Base-by-base conservation (phyloP, 2,888 invertebrate genomes). In the Andricus curvator region DNA sequence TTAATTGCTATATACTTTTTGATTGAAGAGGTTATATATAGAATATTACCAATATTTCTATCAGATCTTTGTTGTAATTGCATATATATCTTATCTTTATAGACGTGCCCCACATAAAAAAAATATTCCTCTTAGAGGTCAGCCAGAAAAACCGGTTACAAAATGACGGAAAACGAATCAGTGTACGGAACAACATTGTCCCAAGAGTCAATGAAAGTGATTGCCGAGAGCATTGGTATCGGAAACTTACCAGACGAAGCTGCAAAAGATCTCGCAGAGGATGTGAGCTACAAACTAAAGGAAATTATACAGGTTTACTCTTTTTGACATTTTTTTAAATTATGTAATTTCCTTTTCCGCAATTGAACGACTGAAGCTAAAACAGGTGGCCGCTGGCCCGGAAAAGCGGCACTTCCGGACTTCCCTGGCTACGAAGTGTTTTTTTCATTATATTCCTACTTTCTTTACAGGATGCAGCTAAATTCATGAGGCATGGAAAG, bases 401-500 rank as follows among this genome's bases (percentile, higher is more conserved):
- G 41, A 44, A 44, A 44, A 44, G 41, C 37, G 37, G 37, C 11
- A 13, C 41, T 44, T 3, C 41, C 41, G n/a, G n/a, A n/a, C n/a
- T n/a, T n/a, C n/a, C n/a, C 13, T 44, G 13, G 11, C 13, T 44
- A 11, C 41, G 41, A 44, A 44, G 13, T 13, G 11, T 44, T 44
- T 13, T 44, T 44, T 13, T 41, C 8, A 41, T 41, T 44, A 44
- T 44, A 44, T 44, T 44, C 13, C 41, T 37, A 8, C 37, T 37
- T 37, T 81, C 13, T 74, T 0, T 74, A 20, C 86, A 99, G 95
- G 98, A 99, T 94, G 96, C 98, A 48, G 95, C 96, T 80, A 98
- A 99, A 92, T 98, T 98, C 90, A 98, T 98, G 97, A 95, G 96
- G 86, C 98, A 98, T 92, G 96, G 97, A 0, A 98, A 98, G 92